Conservation (phyloP, 30 jellyfish, hydroid and myxozoan genomes). For the Aurelia aurita complex sp. Pacific region DNA sequence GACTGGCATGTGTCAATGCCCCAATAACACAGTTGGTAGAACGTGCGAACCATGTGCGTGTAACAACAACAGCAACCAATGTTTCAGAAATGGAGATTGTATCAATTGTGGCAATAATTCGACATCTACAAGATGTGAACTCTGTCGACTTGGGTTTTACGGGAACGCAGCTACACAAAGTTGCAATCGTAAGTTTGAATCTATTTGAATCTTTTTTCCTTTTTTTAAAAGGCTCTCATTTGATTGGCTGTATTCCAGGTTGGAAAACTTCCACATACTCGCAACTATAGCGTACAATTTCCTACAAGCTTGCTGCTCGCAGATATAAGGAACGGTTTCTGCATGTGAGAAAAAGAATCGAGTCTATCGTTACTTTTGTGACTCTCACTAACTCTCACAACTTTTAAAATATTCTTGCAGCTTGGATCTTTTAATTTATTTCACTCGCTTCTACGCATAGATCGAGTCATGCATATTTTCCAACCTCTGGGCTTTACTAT, state of each 20-base stretch:
- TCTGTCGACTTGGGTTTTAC: slow-evolving; percentile 67
- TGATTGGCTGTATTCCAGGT: background rate
- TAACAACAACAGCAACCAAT: slow-evolving; percentile 80
- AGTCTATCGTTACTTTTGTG: too few species aligned
- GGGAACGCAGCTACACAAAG: slow-evolving; percentile 70
- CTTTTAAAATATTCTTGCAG: too few species aligned
- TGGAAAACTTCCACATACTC: too few species aligned
- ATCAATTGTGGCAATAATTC: slow-evolving; percentile 75
- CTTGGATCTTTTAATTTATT: too few species aligned
- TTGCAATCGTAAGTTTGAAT: slow-evolving; percentile 62
- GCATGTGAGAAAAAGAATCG: too few species aligned
- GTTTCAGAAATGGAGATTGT: slow-evolving; percentile 78
- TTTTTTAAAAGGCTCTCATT: background rate
- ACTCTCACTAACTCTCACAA: too few species aligned
- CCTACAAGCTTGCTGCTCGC: too few species aligned
- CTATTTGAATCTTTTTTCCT: background rate
- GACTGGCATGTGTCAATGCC: slow-evolving; percentile 86
- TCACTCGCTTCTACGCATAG: too few species aligned
- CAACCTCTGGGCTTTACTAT: too few species aligned
- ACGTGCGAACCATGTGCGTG: slow-evolving; percentile 85
- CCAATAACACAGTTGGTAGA: slow-evolving; percentile 80
- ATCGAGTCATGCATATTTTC: too few species aligned
- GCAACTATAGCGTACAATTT: too few species aligned
- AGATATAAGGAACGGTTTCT: too few species aligned
- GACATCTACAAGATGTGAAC: slow-evolving; percentile 73